A percentile compares a stretch with the other conserved stretches of the same genome.
Evolutionary conservation across 2,888 invertebrate species (phyloP).

Genomic region (Zygogramma bicolorata): DNA sequence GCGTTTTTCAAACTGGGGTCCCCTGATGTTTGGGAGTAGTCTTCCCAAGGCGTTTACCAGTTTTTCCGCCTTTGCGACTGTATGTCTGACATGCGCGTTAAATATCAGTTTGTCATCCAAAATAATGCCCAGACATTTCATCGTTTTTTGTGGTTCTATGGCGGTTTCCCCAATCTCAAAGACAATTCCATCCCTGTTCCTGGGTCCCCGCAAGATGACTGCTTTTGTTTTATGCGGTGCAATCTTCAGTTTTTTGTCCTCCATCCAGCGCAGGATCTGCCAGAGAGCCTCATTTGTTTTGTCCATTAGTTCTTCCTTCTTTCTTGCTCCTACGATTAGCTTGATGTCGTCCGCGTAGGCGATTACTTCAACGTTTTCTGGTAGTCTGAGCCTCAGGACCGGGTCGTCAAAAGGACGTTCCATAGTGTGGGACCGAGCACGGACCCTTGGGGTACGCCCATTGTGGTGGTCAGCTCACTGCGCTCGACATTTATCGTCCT

Average conservation of each 20-base stretch:
- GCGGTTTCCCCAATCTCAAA: not conserved
- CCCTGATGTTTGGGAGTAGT: not conserved
- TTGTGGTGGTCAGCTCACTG: not conserved
- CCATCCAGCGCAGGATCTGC: not conserved
- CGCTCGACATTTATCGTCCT: not conserved
- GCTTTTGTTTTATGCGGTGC: slow-evolving; percentile 24
- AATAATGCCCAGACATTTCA: not conserved
- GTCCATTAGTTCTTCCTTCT: not conserved
- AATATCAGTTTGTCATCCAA: slow-evolving; percentile 7
- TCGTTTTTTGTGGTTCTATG: not conserved
- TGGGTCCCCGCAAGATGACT: not conserved
- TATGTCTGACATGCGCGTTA: slow-evolving; percentile 15
- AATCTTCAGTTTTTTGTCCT: not conserved
- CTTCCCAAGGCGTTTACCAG: not conserved
- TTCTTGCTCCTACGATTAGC: not conserved
- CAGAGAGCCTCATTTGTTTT: not conserved
- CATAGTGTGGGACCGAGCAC: not conserved
- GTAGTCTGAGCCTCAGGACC: not conserved
- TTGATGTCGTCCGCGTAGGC: not conserved
- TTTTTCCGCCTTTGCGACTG: not conserved
- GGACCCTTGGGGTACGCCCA: not conserved
- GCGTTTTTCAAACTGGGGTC: not conserved
- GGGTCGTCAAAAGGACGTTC: not conserved
- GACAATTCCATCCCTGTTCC: not conserved
- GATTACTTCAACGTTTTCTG: not conserved